Evolutionary conservation across 1,140 invertebrate genomes (phyloP), one percentile per base, ranked within the genome.

Genomic region (Sycophaga agraensis): DNA sequence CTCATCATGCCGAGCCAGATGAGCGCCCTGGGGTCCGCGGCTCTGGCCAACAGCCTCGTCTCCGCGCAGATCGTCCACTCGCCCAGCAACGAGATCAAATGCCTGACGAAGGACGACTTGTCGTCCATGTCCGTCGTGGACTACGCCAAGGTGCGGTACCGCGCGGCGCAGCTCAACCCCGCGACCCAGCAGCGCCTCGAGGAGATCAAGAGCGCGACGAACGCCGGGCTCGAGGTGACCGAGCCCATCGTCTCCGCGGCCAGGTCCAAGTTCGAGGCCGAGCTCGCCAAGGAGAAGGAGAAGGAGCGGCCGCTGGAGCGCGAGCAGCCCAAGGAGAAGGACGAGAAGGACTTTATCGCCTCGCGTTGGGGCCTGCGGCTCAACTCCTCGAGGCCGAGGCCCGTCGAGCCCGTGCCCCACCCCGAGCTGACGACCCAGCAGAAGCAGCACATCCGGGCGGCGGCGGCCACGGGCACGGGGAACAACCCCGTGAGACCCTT

Each of bases 401-500:
- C 61, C 0, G 66, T 70, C 63, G 77, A 86, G 66, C 68, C 79
- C 11, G 85, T 88, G 21, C 87, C 87, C 0, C 87, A 88, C 78
- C 87, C 87, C 0, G 86, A 89, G 71, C 73, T 89, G 48, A 88
- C 87, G 0, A 83, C 79, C 8, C 85, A 84, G 62, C 87, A 88
- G 71, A 84, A 85, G 63, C 86, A 86, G 55, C 86, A 89, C 58
- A 83, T 88, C 12, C 72, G 83, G 42, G 73, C 76, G 0, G 73
- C 76, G 0, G 80, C 74, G 0, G 74, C 76, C 4, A 75, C 74
- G 0, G 76, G 68, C 0, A 73, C 72, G 1, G 72, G 76, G 28
- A 70, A 69, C 21, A 85, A 87, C 77, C 89, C 90, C 0, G 88
- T 93, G n/a, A 81, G 91, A 57, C 92, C 92, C 2, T 94, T 95